phyloP scores from a whole-genome alignment of 92 coral and sea anemone species.

The Epizoanthus stellaris region DNA sequence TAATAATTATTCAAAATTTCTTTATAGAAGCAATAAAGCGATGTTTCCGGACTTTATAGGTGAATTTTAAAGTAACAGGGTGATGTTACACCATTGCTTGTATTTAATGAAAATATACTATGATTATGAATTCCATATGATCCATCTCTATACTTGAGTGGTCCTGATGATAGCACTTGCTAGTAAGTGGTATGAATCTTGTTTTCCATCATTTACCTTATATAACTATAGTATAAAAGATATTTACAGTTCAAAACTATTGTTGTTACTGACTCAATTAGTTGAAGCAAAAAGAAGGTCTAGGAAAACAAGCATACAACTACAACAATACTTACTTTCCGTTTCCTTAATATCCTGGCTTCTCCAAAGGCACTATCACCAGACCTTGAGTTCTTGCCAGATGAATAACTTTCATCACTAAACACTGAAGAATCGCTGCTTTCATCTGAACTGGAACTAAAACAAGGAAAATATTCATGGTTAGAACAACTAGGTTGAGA shows the following conservation, averaged over 20 bases:
- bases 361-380: conserved; percentile 42
- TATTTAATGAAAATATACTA: too few species aligned
- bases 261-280: neutral
- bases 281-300: neutral
- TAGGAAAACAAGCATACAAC: too few species aligned
- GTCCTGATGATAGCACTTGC: too few species aligned
- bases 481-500: neutral
- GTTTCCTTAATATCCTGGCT: conserved; percentile 48
- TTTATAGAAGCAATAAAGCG: neutral
- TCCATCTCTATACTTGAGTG: too few species aligned
- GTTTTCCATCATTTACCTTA: too few species aligned
- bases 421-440: conserved; percentile 63
- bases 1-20: neutral
- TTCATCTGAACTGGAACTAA: conserved; percentile 56
- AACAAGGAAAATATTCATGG: neutral
- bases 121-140: too few species aligned
- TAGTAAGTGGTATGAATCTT: too few species aligned
- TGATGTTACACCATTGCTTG: too few species aligned
- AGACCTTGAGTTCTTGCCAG: conserved; percentile 46
- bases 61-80: too few species aligned
- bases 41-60: too few species aligned
- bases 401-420: conserved; percentile 66
- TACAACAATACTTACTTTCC: conserved; percentile 46
- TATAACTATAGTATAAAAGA: too few species aligned
- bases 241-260: neutral